These are phyloP conservation scores for Myiopsitta monachus DNA, from an alignment of 2,113 vertebrate genomes.

Conservation along the genomic window DNA sequence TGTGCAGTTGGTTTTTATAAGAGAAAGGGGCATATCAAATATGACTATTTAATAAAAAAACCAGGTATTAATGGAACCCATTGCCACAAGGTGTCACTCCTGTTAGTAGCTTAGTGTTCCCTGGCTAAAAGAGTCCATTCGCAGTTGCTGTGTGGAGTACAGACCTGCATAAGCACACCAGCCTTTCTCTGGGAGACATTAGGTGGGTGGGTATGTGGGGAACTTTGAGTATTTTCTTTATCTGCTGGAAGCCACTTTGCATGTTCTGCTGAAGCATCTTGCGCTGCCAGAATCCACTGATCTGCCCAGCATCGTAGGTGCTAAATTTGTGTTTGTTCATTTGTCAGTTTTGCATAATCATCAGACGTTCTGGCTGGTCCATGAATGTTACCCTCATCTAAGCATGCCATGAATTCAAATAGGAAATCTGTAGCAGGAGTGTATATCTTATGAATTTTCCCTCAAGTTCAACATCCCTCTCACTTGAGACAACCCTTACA, in stretches of 20 bases:
- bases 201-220: no score
- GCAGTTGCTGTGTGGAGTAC: neutral
- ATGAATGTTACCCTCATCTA: neutral
- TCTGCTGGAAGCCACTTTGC: neutral
- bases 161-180: neutral
- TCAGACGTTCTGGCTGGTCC: neutral
- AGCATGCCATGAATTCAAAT: neutral
- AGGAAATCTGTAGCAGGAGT: neutral
- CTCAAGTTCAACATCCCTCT: neutral
- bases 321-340: neutral
- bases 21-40: neutral
- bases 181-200: neutral
- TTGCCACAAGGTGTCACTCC: constrained; percentile 56
- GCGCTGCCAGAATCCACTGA: neutral
- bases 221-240: neutral
- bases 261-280: neutral
- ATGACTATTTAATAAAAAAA: neutral
- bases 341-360: neutral
- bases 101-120: neutral
- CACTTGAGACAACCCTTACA: neutral
- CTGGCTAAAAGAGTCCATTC: neutral
- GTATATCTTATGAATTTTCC: neutral
- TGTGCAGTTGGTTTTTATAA: neutral
- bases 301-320: neutral
- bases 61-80: neutral